Percentiles rank a stretch among this genome's conserved stretches.
Conservation (phyloP, 2,113 vertebrate genomes). For the Antechinus flavipes region DNA sequence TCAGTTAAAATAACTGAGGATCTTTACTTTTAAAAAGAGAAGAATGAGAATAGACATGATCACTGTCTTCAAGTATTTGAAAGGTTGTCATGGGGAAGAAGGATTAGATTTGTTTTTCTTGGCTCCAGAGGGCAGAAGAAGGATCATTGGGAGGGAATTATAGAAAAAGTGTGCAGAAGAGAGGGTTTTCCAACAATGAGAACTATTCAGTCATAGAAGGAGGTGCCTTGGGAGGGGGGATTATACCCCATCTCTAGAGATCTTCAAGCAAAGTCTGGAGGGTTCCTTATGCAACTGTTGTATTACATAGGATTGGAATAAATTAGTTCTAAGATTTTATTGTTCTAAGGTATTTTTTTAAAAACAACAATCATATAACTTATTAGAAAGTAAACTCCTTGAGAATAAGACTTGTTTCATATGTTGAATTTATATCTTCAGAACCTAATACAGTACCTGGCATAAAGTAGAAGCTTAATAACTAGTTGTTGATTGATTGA, state of each 20-base stretch:
- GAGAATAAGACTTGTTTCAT: conserved; percentile 16
- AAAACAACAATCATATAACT: not conserved
- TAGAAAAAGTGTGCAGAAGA: conserved; percentile 1
- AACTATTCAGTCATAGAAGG: conserved; percentile 19
- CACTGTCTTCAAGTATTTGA: conserved; percentile 7
- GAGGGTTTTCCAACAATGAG: conserved; percentile 1
- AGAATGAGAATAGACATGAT: not conserved
- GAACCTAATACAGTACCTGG: not conserved
- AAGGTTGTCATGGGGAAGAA: not conserved
- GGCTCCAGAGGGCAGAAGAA: not conserved
- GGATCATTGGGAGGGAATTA: not conserved
- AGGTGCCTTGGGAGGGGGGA: not conserved
- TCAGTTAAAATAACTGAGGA: not conserved
- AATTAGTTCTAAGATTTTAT: conserved; percentile 5
- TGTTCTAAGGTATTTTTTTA: not conserved
- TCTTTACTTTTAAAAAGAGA: conserved; percentile 15
- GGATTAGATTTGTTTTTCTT: not conserved
- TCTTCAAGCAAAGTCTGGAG: not conserved
- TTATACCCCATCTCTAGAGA: not conserved
- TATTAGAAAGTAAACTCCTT: not conserved
- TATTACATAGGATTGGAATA: conserved; percentile 1
- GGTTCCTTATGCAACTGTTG: not conserved
- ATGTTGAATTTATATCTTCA: not conserved
- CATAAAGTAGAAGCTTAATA: not conserved
- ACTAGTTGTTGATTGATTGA: not conserved